A percentile compares a stretch with the other conserved stretches of the same genome.
phyloP scores from a whole-genome alignment of 2,797 vertebrate genomes.

The Cryptoblepharus egeriae region DNA sequence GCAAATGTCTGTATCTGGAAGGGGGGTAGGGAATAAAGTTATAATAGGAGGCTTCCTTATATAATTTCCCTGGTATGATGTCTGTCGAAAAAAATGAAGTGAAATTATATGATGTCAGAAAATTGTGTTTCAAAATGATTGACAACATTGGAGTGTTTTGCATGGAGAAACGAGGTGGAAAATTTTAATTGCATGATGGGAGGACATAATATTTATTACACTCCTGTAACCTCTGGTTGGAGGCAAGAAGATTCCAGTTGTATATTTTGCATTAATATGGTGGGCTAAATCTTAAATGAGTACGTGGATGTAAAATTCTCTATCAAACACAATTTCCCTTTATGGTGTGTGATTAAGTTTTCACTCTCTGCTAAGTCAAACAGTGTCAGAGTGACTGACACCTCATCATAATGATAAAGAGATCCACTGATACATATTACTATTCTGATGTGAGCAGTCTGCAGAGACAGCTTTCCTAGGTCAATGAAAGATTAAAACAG shows the following conservation, averaged over 20 bases:
- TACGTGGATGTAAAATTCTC: slow-evolving; percentile 68
- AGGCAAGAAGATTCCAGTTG: slow-evolving; percentile 77
- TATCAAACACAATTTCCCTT: slow-evolving; percentile 59
- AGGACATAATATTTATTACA: slow-evolving; percentile 87
- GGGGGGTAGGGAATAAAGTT: slow-evolving; percentile 82
- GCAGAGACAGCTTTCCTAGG: slow-evolving; percentile 27
- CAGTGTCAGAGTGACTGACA: slow-evolving; percentile 43
- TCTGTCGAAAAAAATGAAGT: slow-evolving; percentile 81
- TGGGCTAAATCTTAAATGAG: slow-evolving; percentile 76
- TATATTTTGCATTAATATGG: slow-evolving; percentile 79
- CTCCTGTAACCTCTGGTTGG: slow-evolving; percentile 80
- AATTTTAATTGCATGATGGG: slow-evolving; percentile 85
- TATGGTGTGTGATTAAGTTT: slow-evolving; percentile 68
- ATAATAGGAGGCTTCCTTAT: slow-evolving; percentile 81
- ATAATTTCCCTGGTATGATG: slow-evolving; percentile 80
- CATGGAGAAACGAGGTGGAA: slow-evolving; percentile 85
- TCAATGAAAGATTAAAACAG: slow-evolving; percentile 34
- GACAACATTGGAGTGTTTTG: slow-evolving; percentile 82
- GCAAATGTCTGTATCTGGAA: slow-evolving; percentile 77
- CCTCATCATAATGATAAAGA: slow-evolving; percentile 62
- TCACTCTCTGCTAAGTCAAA: slow-evolving; percentile 70
- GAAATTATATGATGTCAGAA: slow-evolving; percentile 87
- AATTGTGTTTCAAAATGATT: slow-evolving; percentile 84
- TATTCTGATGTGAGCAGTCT: slow-evolving; percentile 41
- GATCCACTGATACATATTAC: slow-evolving; percentile 30